Evolutionary conservation across 2,888 invertebrate species (phyloP), one percentile per base, ranked within the genome.

Genomic region (Cheilosia variabilis): DNA sequence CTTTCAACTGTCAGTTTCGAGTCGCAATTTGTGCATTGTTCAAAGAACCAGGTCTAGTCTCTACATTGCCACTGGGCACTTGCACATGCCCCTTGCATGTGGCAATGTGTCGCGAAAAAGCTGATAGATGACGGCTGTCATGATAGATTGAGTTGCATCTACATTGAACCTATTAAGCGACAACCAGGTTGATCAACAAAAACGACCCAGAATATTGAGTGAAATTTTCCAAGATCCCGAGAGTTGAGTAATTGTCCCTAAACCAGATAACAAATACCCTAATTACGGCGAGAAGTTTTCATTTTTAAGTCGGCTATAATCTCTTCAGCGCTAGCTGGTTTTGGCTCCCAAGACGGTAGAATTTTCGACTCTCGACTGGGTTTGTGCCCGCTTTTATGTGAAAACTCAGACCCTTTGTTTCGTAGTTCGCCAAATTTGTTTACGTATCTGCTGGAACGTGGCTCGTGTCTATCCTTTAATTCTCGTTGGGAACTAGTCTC

Each of bases 391-490:
- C 1, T 57, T 43, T 9, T 47, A 27, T 57, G 53, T 4, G 13
- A 4, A 31, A 52, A 10, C 0, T 47, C 43, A 10, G 58, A 22
- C 7, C 24, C 17, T 31, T 31, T 43, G 6, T 65, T 71, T 9
- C 47, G 55, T 9, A 83, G 55, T 10, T 73, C 63, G 0, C 62
- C 43, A 63, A 83, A 83, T 22, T 73, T 83, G 63, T 83, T 83
- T 13, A 66, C 72, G 69, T 83, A 83, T 17, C 2, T 13, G 9
- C 10, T 37, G 19, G 6, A 50, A 6, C 58, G 47, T 3, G 13
- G n/a, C 17, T 53, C 55, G 4, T 19, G 17, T 6, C 15, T 77
- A 10, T 68, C 63, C 24, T 71, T 71, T 41, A 45, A 34, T 57
- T 78, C 71, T 0, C 71, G 55, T 3, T 69, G 72, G 7, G 68